Evolutionary conservation across 1,140 invertebrate species (phyloP).

Genomic region (Drosophila fuyamai): DNA sequence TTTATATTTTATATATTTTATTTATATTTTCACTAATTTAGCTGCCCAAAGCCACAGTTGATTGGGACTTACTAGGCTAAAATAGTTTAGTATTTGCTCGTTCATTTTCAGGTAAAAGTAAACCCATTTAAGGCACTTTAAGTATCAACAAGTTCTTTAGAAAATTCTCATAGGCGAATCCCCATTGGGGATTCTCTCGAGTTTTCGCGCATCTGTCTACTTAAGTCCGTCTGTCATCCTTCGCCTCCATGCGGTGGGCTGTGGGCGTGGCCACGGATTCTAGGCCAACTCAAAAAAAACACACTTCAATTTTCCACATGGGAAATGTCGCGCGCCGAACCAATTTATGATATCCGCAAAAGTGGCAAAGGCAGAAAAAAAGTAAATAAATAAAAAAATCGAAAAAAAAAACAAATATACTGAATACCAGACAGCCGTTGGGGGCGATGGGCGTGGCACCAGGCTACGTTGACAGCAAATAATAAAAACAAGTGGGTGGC

Average conservation of each 20-base stretch:
- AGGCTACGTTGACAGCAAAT: constrained; percentile 58
- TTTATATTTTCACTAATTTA: too few species aligned
- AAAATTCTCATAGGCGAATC: constrained; percentile 13
- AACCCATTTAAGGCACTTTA: neutral
- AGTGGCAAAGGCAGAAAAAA: constrained; percentile 58
- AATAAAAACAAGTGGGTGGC: constrained; percentile 35
- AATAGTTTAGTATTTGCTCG: too few species aligned
- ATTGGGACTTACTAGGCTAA: too few species aligned
- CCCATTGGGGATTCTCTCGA: neutral
- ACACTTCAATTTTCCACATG: constrained; percentile 80
- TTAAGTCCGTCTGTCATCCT: constrained; percentile 34
- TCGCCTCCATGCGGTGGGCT: neutral
- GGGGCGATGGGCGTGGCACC: constrained; percentile 37
- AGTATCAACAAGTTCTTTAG: constrained; percentile 8
- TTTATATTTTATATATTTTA: too few species aligned
- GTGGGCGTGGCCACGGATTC: constrained; percentile 27
- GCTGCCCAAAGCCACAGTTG: too few species aligned
- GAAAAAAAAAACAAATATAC: constrained; percentile 26
- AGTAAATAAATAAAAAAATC: constrained; percentile 31
- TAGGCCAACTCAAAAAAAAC: constrained; percentile 40
- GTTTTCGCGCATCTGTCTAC: constrained; percentile 21
- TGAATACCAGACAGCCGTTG: constrained; percentile 16
- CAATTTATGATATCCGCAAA: constrained; percentile 81
- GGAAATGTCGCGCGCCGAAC: constrained; percentile 76
- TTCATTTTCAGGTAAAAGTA: neutral